Conservation (phyloP, 2,888 invertebrate genomes). For the Hylaea fasciaria region DNA sequence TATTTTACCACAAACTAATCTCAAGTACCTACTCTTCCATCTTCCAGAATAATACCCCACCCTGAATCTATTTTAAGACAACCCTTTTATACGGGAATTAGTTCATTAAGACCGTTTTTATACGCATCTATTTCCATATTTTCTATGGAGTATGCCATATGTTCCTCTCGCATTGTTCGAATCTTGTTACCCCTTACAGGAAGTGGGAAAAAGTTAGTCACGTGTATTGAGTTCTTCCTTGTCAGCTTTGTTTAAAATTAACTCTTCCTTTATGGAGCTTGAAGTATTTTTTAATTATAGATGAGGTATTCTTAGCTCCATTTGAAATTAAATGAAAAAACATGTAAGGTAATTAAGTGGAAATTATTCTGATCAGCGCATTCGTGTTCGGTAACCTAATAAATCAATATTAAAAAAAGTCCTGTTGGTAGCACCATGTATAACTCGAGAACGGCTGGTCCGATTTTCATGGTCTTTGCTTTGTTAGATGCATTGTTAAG, state of each 20-base stretch:
- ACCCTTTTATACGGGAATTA: constrained; percentile 83
- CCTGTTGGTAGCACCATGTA: no score
- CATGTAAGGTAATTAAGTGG: no score
- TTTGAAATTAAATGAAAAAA: no score
- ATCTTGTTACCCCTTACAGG: constrained; percentile 57
- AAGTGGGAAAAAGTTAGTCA: constrained; percentile 53
- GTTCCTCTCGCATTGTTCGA: constrained; percentile 56
- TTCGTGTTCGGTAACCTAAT: no score
- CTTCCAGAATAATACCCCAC: constrained; percentile 57
- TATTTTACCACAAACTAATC: no score
- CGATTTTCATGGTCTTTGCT: no score
- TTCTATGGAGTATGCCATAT: constrained; percentile 63
- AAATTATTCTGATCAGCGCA: no score
- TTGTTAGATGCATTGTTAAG: no score
- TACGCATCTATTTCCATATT: constrained; percentile 75
- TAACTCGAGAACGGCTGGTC: no score
- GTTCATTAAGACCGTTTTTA: constrained; percentile 81
- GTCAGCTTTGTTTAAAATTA: constrained; percentile 40
- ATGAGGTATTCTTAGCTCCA: no score
- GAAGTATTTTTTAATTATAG: constrained; percentile 54
- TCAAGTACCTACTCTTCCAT: neutral
- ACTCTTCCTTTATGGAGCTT: constrained; percentile 47
- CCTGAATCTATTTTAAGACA: constrained; percentile 72
- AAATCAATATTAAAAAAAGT: no score
- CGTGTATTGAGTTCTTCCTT: constrained; percentile 42